Conservation (phyloP, 2,113 vertebrate genomes). For the Paraplagusia blochii region DNA sequence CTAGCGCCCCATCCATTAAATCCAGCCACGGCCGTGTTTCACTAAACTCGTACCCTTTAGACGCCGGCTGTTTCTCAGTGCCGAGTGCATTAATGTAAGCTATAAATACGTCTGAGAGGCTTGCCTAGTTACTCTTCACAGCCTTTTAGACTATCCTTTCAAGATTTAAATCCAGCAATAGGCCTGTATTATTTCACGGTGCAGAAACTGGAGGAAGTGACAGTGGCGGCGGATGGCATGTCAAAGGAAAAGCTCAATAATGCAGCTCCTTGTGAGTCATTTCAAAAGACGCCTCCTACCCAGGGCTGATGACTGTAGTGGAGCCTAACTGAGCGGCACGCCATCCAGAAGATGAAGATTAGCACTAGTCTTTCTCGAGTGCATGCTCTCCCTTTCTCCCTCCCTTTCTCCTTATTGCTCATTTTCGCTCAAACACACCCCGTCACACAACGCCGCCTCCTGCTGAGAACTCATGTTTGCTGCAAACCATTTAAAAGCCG, state of each 20-base stretch:
- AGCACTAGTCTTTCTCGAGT: slow-evolving; percentile 14
- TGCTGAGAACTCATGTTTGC: slow-evolving; percentile 39
- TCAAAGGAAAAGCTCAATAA: background rate
- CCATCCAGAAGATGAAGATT: slow-evolving; percentile 19
- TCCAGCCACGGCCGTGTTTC: too few relatives aligned
- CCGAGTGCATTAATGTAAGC: too few relatives aligned
- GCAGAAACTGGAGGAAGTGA: background rate
- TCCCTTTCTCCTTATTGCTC: too few relatives aligned
- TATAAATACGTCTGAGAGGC: too few relatives aligned
- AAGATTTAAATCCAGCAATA: too few relatives aligned
- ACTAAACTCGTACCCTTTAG: too few relatives aligned
- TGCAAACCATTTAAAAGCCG: slow-evolving; percentile 43
- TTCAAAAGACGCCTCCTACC: slow-evolving; percentile 13
- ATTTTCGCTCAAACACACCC: background rate
- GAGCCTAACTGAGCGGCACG: slow-evolving; percentile 18
- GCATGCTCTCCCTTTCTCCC: background rate
- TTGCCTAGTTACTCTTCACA: too few relatives aligned
- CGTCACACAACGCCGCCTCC: slow-evolving; percentile 27
- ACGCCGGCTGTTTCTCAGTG: too few relatives aligned
- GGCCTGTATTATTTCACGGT: too few relatives aligned
- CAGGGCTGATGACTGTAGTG: slow-evolving; percentile 10
- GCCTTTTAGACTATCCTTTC: too few relatives aligned
- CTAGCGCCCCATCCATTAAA: too few relatives aligned
- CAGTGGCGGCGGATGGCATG: too few relatives aligned
- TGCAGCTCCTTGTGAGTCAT: slow-evolving; percentile 7